Evolutionary conservation across 64 coral and sea anemone species (phyloP).

Genomic region (Orbicella faveolata): DNA sequence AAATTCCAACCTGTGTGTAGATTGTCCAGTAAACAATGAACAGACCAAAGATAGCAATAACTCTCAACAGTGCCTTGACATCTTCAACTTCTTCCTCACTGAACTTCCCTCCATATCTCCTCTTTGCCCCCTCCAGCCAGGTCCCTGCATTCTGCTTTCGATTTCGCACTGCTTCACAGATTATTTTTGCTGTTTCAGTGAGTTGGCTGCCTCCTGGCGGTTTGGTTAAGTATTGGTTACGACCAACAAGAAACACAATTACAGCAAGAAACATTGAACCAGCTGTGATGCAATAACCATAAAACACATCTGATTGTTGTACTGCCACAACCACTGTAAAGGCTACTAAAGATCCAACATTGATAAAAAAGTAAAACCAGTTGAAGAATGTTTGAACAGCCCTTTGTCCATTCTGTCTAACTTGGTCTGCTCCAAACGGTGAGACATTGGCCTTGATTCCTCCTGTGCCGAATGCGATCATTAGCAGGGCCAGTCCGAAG

Average conservation of each 20-base stretch:
- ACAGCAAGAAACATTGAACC: conserved; percentile 55
- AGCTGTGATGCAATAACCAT: conserved; percentile 59
- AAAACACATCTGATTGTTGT: conserved; percentile 53
- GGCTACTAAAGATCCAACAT: conserved; percentile 53
- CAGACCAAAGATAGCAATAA: conserved; percentile 64
- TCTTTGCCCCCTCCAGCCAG: conserved; percentile 65
- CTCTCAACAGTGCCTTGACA: conserved; percentile 62
- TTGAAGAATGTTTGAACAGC: conserved; percentile 59
- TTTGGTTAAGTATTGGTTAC: conserved; percentile 55
- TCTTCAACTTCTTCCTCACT: conserved; percentile 63
- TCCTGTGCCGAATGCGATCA: conserved; percentile 59
- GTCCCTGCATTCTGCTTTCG: neutral
- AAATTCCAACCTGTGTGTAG: conserved; percentile 52
- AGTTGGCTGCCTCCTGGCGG: conserved; percentile 71
- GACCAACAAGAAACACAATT: conserved; percentile 51
- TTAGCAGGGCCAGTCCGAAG: conserved; percentile 36
- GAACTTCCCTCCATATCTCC: conserved; percentile 55
- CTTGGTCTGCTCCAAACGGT: conserved; percentile 74
- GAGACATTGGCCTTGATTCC: conserved; percentile 78
- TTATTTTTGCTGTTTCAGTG: conserved; percentile 52
- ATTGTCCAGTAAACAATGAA: conserved; percentile 74
- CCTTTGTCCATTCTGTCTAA: conserved; percentile 13
- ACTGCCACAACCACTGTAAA: conserved; percentile 62
- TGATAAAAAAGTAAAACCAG: conserved; percentile 76
- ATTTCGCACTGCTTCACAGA: conserved; percentile 46